phyloP scores from a whole-genome alignment of 1,140 invertebrate species.

The Bombyx mandarina region DNA sequence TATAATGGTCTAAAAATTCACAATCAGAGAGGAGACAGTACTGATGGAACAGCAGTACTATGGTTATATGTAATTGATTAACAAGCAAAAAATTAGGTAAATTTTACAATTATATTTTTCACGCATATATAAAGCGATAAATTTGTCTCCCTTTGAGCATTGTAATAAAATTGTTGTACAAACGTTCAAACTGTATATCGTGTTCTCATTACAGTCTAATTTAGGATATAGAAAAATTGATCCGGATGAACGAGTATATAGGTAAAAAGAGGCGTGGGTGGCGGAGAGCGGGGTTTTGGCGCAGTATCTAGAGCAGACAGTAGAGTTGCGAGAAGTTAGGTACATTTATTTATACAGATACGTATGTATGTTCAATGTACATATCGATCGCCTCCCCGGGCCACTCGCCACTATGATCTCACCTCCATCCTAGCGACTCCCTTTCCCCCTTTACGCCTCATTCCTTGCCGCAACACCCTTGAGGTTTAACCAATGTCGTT shows the following conservation, averaged over 20 bases:
- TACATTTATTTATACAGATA: slow-evolving; percentile 59
- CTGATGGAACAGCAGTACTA: no score
- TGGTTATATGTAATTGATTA: no score
- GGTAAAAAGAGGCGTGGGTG: slow-evolving; percentile 10
- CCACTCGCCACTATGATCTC: slow-evolving; percentile 69
- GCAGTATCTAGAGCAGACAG: slow-evolving; percentile 65
- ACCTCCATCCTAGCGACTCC: slow-evolving; percentile 62
- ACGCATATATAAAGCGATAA: no score
- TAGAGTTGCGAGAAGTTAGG: slow-evolving; percentile 65
- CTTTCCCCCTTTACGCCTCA: slow-evolving; percentile 33
- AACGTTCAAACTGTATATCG: no score
- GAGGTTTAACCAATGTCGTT: slow-evolving; percentile 48
- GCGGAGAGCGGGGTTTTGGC: slow-evolving; percentile 50
- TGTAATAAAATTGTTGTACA: no score
- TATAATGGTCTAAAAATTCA: no score
- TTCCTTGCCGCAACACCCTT: slow-evolving; percentile 42
- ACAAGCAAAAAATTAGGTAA: no score
- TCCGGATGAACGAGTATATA: background rate
- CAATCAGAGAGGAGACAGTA: no score
- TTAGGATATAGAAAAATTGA: no score
- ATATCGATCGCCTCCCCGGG: slow-evolving; percentile 68
- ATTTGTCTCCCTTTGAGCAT: no score
- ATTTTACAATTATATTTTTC: no score
- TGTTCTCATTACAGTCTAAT: no score
- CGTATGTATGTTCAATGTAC: slow-evolving; percentile 68